Evolutionary conservation across 2,113 vertebrate species (phyloP).

Genomic region (Pao palembangensis): DNA sequence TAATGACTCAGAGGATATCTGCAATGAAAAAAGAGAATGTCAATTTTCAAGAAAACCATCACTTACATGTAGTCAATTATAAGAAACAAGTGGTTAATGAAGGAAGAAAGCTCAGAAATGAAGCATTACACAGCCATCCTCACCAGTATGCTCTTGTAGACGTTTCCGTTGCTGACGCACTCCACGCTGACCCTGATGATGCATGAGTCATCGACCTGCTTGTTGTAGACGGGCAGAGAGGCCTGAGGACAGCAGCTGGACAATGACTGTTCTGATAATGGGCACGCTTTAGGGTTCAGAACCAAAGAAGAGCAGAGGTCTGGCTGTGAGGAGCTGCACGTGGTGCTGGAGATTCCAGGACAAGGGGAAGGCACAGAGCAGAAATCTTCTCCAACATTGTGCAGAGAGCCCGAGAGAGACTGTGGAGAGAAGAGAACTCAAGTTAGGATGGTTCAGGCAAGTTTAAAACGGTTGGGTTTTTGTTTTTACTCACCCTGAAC

Average conservation of each 20-base stretch:
- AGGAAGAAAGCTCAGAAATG: no score
- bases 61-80: no score
- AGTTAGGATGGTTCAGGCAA: no score
- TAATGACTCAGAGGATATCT: no score
- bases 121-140: slow-evolving; percentile 8
- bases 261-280: not conserved
- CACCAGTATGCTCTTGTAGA: slow-evolving; percentile 90
- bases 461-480: not conserved
- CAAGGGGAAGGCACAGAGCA: slow-evolving; percentile 58
- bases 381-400: slow-evolving; percentile 75
- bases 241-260: slow-evolving; percentile 43
- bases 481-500: slow-evolving; percentile 50
- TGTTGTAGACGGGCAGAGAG: slow-evolving; percentile 65
- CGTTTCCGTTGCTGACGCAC: slow-evolving; percentile 76
- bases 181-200: slow-evolving; percentile 84
- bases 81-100: no score
- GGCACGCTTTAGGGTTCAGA: slow-evolving; percentile 24
- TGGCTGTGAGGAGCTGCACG: slow-evolving; percentile 63
- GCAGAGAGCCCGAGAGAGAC: slow-evolving; percentile 66
- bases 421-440: slow-evolving; percentile 13
- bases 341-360: slow-evolving; percentile 39
- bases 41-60: no score
- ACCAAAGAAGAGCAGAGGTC: slow-evolving; percentile 55
- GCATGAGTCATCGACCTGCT: slow-evolving; percentile 76
- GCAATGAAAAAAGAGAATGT: no score